Evolutionary conservation across 2,888 invertebrate species (phyloP).

Genomic region (Candidula unifasciata): DNA sequence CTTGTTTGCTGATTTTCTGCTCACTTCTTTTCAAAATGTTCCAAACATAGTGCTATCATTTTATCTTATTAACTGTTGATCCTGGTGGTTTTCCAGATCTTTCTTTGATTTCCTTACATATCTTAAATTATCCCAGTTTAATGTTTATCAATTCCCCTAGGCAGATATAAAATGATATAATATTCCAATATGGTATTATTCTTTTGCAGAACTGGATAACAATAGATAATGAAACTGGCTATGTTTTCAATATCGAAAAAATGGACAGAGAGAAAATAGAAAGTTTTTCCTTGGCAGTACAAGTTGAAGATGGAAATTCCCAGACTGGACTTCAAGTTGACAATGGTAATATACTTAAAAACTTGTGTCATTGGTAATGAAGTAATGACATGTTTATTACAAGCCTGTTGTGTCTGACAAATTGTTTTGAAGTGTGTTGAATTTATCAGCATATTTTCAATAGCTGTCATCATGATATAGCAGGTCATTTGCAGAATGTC

Average conservation of each 20-base stretch:
- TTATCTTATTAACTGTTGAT: too few species aligned
- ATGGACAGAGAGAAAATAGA: slow-evolving; percentile 39
- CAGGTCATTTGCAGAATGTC: background rate
- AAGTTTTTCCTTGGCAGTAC: background rate
- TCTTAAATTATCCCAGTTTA: too few species aligned
- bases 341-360: background rate
- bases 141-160: too few species aligned
- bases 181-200: too few species aligned
- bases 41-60: too few species aligned
- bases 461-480: background rate
- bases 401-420: background rate
- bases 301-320: slow-evolving; percentile 16
- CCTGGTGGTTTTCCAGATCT: too few species aligned
- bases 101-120: too few species aligned
- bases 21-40: too few species aligned
- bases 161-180: too few species aligned
- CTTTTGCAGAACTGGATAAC: slow-evolving; percentile 40
- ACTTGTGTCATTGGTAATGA: too few species aligned
- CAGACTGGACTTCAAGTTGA: background rate
- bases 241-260: background rate
- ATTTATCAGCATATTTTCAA: background rate
- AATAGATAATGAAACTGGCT: slow-evolving; percentile 29
- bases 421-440: background rate
- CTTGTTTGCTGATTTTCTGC: too few species aligned
- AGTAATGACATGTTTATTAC: too few species aligned